Evolutionary conservation across 2,113 vertebrate genomes (phyloP).

Genomic region (Microtus ochrogaster): DNA sequence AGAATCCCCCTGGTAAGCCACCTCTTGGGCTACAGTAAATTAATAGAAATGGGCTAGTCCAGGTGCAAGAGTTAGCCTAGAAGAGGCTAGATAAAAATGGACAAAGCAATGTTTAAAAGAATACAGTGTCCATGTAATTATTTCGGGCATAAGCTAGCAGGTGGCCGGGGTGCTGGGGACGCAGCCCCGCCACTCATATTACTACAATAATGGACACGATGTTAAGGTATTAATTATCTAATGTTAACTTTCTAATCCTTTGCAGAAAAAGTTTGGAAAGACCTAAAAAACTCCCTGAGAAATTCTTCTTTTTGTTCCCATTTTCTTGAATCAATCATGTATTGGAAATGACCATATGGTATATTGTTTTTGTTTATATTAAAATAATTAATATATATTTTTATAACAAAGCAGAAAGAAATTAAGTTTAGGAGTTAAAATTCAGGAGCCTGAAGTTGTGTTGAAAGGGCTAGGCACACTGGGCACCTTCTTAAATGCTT

Average conservation of each 20-base stretch:
- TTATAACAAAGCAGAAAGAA: background rate
- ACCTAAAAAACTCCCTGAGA: background rate
- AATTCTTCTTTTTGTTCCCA: background rate
- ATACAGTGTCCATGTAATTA: no score
- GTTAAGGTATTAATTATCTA: background rate
- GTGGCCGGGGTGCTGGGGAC: no score
- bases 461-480: background rate
- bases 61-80: no score
- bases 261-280: background rate
- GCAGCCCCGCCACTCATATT: no score
- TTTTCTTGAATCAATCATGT: background rate
- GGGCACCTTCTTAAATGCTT: background rate
- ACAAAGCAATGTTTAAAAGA: no score
- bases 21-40: no score
- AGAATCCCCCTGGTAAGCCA: no score
- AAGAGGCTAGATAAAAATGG: no score
- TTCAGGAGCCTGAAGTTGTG: background rate
- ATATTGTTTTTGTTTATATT: background rate
- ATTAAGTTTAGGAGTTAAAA: slow-evolving; percentile 2
- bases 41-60: no score
- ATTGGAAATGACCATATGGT: background rate
- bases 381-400: background rate
- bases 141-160: no score
- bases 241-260: background rate
- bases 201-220: background rate